Conservation (phyloP, 1,140 invertebrate genomes). For the Steinernema feltiae region DNA sequence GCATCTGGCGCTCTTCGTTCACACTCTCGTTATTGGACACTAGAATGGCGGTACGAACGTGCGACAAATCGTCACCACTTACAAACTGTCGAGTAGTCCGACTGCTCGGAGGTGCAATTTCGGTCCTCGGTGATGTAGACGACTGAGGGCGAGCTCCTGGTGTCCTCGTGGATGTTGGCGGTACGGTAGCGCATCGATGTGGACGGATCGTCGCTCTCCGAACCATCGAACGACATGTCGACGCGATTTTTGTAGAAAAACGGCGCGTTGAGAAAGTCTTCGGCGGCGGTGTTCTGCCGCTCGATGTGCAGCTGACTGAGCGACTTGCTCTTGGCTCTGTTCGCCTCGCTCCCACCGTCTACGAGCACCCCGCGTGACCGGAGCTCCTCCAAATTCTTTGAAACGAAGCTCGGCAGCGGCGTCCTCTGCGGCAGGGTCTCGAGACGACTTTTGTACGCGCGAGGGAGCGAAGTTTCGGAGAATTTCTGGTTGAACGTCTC, state of each 20-base stretch:
- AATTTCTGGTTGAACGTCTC: not conserved
- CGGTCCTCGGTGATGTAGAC: not conserved
- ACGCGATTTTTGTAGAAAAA: conserved; percentile 4
- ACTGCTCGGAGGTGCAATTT: not conserved
- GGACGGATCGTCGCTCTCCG: conserved; percentile 2
- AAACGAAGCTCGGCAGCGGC: not conserved
- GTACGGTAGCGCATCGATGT: not conserved
- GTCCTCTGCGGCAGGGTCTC: not conserved
- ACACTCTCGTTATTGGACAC: not conserved
- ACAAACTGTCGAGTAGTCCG: not conserved
- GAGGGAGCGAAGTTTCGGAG: not conserved
- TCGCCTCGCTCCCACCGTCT: not conserved
- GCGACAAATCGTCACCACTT: not conserved
- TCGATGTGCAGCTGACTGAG: not conserved
- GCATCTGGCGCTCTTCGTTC: not conserved
- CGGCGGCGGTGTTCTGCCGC: not conserved
- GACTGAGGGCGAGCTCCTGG: not conserved
- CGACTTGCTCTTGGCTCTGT: not conserved
- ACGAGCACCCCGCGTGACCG: not conserved
- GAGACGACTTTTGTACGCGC: not conserved
- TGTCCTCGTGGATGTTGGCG: not conserved
- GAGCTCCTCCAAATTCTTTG: not conserved
- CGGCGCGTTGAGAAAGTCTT: not conserved
- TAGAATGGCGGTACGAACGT: not conserved
- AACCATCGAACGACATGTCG: not conserved